Percentiles rank a stretch among this genome's conserved stretches.
Conservation (phyloP, 2,888 invertebrate species). For the Willowsia nigromaculata region DNA sequence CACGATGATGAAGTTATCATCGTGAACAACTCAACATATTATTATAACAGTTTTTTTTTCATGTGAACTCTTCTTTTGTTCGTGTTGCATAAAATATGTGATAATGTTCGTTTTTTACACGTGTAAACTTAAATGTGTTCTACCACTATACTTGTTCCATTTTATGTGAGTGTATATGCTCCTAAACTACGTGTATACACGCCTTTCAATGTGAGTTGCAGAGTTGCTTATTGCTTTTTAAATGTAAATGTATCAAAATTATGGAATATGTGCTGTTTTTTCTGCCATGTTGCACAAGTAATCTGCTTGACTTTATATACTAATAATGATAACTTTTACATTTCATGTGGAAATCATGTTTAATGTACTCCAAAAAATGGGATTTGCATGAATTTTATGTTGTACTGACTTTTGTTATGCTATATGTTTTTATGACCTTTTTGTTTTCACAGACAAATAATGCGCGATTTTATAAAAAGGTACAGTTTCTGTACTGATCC, state of each 20-base stretch:
- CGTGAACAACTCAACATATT: constrained; percentile 6
- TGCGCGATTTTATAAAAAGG: too few relatives aligned
- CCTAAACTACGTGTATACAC: constrained; percentile 35
- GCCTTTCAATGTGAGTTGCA: constrained; percentile 64
- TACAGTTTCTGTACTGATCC: too few relatives aligned
- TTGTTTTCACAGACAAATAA: background rate
- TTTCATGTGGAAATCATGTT: background rate
- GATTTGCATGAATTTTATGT: background rate
- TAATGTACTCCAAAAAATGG: background rate
- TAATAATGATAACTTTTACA: background rate
- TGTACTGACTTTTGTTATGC: background rate
- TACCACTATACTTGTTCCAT: constrained; percentile 16
- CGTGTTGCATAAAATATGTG: constrained; percentile 36
- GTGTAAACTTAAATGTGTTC: constrained; percentile 41
- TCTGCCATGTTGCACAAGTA: constrained; percentile 4
- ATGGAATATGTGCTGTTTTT: background rate
- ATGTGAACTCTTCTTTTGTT: constrained; percentile 28
- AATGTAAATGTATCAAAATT: background rate
- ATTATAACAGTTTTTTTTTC: background rate
- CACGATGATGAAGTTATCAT: constrained; percentile 21
- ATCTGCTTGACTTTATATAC: background rate
- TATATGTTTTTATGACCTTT: background rate
- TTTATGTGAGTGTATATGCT: constrained; percentile 27
- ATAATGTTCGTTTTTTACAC: constrained; percentile 34
- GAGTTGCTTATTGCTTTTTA: constrained; percentile 61